These are phyloP conservation scores for Calephelis perditalis DNA, from an alignment of 2,888 invertebrate species.

Conservation along the genomic window DNA sequence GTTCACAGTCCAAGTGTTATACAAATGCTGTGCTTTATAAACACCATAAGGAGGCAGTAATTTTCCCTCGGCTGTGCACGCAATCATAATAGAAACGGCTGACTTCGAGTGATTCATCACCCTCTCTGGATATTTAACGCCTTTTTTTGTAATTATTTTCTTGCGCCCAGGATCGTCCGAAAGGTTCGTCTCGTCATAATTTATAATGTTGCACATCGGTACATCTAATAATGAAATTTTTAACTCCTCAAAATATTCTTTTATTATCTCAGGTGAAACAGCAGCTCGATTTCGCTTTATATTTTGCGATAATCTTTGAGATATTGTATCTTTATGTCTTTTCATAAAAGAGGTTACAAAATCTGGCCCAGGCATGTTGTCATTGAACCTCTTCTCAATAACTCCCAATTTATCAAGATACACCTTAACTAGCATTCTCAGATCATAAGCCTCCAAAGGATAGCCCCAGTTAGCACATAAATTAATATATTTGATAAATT, in stretches of 20 bases:
- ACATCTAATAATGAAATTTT: background rate
- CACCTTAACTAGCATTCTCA: constrained; percentile 16
- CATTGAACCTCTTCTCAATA: constrained; percentile 11
- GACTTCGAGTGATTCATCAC: constrained; percentile 21
- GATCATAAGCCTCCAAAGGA: constrained; percentile 15
- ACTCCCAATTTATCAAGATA: constrained; percentile 19
- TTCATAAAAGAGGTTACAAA: constrained; percentile 17
- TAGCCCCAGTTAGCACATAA: constrained; percentile 17
- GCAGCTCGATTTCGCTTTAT: constrained; percentile 6
- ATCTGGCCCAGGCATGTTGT: constrained; percentile 19
- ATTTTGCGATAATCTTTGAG: constrained; percentile 4
- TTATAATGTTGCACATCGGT: constrained; percentile 20
- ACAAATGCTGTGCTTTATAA: constrained; percentile 4
- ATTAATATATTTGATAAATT: constrained; percentile 16
- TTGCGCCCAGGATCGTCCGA: constrained; percentile 22
- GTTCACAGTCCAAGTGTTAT: constrained; percentile 16
- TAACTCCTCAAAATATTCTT: constrained; percentile 4
- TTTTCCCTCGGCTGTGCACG: constrained; percentile 33
- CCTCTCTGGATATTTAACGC: constrained; percentile 26
- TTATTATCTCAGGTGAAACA: background rate
- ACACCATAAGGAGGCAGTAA: background rate
- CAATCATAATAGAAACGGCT: constrained; percentile 42
- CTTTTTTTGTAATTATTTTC: constrained; percentile 20
- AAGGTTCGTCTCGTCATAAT: constrained; percentile 26
- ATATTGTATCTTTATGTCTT: constrained; percentile 14